Evolutionary conservation across 2,797 vertebrate genomes (phyloP), one percentile per base, ranked within the genome.

Genomic region (Clarias laeviceps): DNA sequence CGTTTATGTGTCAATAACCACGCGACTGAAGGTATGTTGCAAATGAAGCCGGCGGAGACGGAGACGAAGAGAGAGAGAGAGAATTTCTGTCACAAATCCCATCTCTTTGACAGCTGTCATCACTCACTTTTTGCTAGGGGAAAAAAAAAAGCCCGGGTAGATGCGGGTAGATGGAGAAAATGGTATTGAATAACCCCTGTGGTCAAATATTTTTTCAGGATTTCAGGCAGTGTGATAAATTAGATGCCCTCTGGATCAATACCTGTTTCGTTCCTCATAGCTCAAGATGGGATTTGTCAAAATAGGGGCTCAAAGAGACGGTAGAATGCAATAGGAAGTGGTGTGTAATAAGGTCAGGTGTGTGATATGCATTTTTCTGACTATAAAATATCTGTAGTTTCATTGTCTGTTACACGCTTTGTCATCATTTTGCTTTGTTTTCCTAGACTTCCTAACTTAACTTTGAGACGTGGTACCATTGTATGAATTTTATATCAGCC

Each of bases 251-350:
- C 93, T 95, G 94, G 95, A 99, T 99, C 97, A 94, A 99, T 98
- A 97, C 95, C 92, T 94, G 95, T 96, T 97, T 96, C 96, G 96
- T 96, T 97, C 95, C 96, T 96, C 95, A 95, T 90, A 90, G 96
- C 95, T 96, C 95, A 95, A 96, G 95, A 97, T 96, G 95, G 96
- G 96, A 98, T 98, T 97, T 98, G 97, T 98, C 96, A 97, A 97
- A 97, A 97, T 96, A 94, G 65, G 91, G 95, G 94, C 95, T 92
- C 92, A 92, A 91, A 88, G 85, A 93, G 89, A 69, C 88, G 84
- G 69, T 66, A 86, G 87, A 89, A 86, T 54, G 87, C 78, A 87
- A 85, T 81, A 81, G 84, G 32, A 86, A 80, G 40, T 87, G 40
- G 54, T 59, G 56, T 70, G 76, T 76, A 77, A 84, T 70, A 61